Conservation (phyloP, 2,888 invertebrate genomes). For the Chymomyza caudatula region DNA sequence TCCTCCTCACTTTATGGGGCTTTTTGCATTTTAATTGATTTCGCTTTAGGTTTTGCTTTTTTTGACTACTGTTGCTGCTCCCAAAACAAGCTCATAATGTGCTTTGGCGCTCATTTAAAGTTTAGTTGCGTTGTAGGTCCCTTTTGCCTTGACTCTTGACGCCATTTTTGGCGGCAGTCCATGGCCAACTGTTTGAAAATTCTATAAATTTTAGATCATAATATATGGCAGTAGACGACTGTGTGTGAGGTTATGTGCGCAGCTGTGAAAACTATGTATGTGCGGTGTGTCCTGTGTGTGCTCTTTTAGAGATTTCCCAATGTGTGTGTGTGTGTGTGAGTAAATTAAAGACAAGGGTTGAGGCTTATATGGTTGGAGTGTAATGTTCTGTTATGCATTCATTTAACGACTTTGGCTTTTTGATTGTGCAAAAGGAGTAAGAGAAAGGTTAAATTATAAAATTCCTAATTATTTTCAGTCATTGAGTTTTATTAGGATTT, state of each 20-base stretch:
- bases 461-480: neutral
- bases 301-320: no score
- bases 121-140: neutral
- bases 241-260: neutral
- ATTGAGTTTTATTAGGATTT: neutral
- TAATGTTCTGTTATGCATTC: neutral
- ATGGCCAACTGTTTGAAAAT: slow-evolving; percentile 56
- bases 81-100: neutral
- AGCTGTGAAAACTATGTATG: neutral
- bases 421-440: neutral
- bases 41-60: slow-evolving; percentile 14
- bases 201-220: slow-evolving; percentile 71
- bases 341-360: neutral
- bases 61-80: neutral
- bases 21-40: slow-evolving; percentile 46
- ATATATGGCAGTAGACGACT: slow-evolving; percentile 24
- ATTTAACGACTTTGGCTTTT: neutral
- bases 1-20: slow-evolving; percentile 1
- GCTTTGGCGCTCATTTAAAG: slow-evolving; percentile 3
- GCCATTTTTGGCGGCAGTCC: slow-evolving; percentile 3
- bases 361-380: neutral
- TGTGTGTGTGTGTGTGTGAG: no score
- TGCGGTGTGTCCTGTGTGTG: neutral
- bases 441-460: neutral
- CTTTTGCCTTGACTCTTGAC: neutral